These are phyloP conservation scores for Ranitomeya imitator DNA, from an alignment of 2,113 vertebrate genomes.

Conservation along the genomic window DNA sequence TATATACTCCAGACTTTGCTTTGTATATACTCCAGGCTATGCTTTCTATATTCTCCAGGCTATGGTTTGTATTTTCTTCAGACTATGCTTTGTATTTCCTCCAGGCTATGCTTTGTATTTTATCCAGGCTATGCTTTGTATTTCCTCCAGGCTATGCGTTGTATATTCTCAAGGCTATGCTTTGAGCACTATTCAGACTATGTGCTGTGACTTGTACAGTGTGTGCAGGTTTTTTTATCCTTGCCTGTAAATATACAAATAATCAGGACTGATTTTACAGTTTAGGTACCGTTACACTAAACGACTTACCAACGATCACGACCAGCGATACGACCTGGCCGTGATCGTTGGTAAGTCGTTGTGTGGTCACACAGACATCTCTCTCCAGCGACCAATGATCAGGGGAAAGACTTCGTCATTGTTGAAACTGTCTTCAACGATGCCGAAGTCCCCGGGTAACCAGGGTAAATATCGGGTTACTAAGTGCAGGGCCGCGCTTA, in stretches of 20 bases:
- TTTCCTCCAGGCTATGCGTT: not conserved
- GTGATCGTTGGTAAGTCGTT: too few species aligned
- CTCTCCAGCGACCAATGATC: too few species aligned
- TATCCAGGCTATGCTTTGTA: not conserved
- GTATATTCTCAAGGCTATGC: not conserved
- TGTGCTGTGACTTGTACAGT: not conserved
- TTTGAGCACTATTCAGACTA: not conserved
- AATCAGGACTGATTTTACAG: too few species aligned
- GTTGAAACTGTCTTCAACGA: too few species aligned
- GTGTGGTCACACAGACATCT: too few species aligned
- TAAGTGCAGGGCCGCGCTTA: too few species aligned
- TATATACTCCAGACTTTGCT: not conserved
- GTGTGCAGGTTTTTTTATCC: not conserved
- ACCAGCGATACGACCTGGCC: too few species aligned
- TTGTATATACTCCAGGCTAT: not conserved
- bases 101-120: not conserved
- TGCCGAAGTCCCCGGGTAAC: too few species aligned
- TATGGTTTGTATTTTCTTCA: not conserved
- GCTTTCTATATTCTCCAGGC: not conserved
- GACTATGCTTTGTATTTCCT: not conserved
- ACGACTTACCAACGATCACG: too few species aligned
- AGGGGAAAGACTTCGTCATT: too few species aligned
- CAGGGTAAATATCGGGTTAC: too few species aligned
- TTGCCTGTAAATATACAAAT: not conserved
- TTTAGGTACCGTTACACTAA: too few species aligned